Conservation (phyloP, 2,797 vertebrate genomes). For the Otus scops region DNA sequence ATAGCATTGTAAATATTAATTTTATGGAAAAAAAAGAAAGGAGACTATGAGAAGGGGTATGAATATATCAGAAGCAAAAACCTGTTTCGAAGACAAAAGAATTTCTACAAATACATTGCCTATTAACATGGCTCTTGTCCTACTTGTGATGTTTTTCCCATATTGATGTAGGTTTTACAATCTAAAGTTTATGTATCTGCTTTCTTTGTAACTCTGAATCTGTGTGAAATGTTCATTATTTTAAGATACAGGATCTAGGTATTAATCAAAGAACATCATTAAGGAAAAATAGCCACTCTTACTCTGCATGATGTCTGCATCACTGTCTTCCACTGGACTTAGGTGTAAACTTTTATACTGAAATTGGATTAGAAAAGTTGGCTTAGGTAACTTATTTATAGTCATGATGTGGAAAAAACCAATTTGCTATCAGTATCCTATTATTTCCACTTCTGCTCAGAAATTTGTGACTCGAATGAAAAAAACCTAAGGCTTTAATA, state of each 20-base stretch:
- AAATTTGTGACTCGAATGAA: slow-evolving; percentile 62
- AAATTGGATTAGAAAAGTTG: slow-evolving; percentile 62
- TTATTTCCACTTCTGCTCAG: slow-evolving; percentile 53
- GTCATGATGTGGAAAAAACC: slow-evolving; percentile 30
- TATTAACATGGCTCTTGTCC: background rate
- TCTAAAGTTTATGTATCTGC: background rate
- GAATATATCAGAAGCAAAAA: background rate
- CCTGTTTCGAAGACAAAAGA: background rate
- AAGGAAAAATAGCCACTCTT: slow-evolving; percentile 35
- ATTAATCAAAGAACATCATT: slow-evolving; percentile 40
- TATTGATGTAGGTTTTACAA: background rate
- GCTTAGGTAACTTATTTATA: slow-evolving; percentile 48
- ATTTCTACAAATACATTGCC: background rate
- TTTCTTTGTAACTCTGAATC: background rate
- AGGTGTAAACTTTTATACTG: slow-evolving; percentile 9
- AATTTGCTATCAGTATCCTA: slow-evolving; percentile 37
- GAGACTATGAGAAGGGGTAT: background rate
- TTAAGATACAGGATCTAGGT: slow-evolving; percentile 4
- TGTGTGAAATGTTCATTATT: background rate
- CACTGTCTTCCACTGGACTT: slow-evolving; percentile 28
- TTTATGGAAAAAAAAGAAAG: background rate
- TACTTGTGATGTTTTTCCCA: background rate
- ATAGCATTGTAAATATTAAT: background rate
- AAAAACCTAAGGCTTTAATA: slow-evolving; percentile 26
- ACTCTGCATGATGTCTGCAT: background rate